Evolutionary conservation across 1,140 invertebrate genomes (phyloP), one percentile per base, ranked within the genome.

Genomic region (Drosophila pectinifera): DNA sequence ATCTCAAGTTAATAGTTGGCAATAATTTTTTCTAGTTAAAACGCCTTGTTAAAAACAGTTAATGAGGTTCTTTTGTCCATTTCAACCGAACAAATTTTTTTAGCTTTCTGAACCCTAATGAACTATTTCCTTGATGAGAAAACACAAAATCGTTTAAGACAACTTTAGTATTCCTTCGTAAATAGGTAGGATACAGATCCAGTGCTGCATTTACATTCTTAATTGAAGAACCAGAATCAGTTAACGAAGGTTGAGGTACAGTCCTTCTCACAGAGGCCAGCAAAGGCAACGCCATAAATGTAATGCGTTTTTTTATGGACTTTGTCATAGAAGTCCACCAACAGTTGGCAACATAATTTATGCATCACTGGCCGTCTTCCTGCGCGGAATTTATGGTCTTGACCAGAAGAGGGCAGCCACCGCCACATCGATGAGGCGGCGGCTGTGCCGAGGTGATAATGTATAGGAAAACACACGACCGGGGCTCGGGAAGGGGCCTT

Each of bases 261-360:
- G 48, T 65, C 55, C 18, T 54, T 38, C 36, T 11, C 14, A 34
- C 28, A 18, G 13, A 39, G 39, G 28, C 53, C 62, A 45, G 61
- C 67, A 63, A 76, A 62, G 49, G 43, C 81, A 73, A 62, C 55
- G 43, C 81, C 81, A 84, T 85, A 84, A 85, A 84, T 51, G 77
- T 78, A 77, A 84, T 84, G 81, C 51, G 46, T 69, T 73, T 51
- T 78, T 68, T 88, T 80, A 89, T 74, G 86, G 75, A 63, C 49
- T 55, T 82, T 76, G 83, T 86, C 83, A 80, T 85, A 85, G 81
- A 80, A 78, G 77, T 85, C 63, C 80, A 81, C 55, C 72, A 76
- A 78, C 41, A 39, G 64, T 70, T 70, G 67, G 72, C 42, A 89
- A 77, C 83, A 89, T 86, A 86, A 86, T 86, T 86, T 86, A 86